phyloP scores from a whole-genome alignment of 2,888 invertebrate genomes.

The Lagria hirta region DNA sequence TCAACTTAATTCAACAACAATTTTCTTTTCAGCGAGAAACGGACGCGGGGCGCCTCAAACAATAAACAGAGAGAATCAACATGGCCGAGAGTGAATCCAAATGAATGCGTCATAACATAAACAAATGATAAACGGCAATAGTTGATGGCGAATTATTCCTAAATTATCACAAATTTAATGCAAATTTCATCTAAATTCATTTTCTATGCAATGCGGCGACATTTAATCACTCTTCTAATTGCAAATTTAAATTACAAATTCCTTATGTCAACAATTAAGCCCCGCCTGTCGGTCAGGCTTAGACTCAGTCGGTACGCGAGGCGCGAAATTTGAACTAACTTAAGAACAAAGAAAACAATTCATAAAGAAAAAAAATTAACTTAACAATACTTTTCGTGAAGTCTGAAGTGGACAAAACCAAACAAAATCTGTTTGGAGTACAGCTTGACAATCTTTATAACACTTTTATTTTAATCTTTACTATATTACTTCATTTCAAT shows the following conservation, averaged over 20 bases:
- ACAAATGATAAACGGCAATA: conserved; percentile 28
- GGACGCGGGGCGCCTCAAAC: conserved; percentile 55
- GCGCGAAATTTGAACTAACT: conserved; percentile 15
- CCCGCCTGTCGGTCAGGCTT: too few species aligned
- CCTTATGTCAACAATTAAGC: conserved; percentile 16
- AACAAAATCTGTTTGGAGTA: too few species aligned
- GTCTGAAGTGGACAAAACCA: too few species aligned
- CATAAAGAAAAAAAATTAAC: too few species aligned
- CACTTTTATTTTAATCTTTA: too few species aligned
- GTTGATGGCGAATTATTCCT: neutral
- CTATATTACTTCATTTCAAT: too few species aligned
- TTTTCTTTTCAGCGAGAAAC: conserved; percentile 41
- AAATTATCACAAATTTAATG: neutral
- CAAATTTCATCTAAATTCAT: neutral
- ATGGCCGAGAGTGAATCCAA: conserved; percentile 46
- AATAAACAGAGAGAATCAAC: conserved; percentile 54
- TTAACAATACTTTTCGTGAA: too few species aligned
- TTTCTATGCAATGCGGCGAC: neutral
- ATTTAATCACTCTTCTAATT: conserved; percentile 16
- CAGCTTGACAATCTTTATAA: too few species aligned
- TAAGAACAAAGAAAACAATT: conserved; percentile 20
- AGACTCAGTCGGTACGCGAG: conserved; percentile 11
- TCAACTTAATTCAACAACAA: conserved; percentile 29
- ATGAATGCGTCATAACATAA: conserved; percentile 36
- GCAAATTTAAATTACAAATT: conserved; percentile 29